A percentile compares a stretch with the other conserved stretches of the same genome.
Evolutionary conservation across 2,113 vertebrate genomes (phyloP).

Genomic region (Pygoscelis adeliae): DNA sequence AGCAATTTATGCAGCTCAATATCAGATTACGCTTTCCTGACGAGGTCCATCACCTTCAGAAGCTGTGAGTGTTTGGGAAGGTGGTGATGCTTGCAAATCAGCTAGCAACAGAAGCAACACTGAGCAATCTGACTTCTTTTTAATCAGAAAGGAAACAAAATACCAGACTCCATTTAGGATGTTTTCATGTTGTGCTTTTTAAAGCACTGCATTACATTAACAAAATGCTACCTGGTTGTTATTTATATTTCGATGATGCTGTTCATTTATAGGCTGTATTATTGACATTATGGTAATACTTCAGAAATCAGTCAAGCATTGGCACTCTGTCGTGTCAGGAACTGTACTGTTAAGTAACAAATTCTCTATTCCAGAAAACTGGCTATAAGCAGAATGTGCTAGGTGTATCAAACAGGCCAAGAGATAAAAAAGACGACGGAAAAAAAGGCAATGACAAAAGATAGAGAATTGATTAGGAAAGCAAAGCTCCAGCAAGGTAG

Average conservation of each 20-base stretch:
- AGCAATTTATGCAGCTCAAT: constrained; percentile 38
- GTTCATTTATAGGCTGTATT: background rate
- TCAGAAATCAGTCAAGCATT: background rate
- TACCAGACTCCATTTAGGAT: background rate
- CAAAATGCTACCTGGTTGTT: background rate
- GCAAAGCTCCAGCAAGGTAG: background rate
- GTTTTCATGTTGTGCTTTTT: background rate
- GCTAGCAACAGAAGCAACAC: background rate
- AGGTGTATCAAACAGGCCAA: background rate
- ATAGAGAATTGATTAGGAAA: background rate
- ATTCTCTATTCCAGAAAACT: background rate
- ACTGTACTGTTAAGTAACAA: background rate
- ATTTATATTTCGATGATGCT: background rate
- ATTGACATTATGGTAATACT: background rate
- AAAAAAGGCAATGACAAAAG: background rate
- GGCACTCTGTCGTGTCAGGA: background rate
- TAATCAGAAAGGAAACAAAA: constrained; percentile 5
- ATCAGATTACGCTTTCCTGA: constrained; percentile 30
- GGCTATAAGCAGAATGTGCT: background rate
- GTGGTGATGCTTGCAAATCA: constrained; percentile 61
- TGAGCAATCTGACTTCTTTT: background rate
- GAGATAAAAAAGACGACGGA: background rate
- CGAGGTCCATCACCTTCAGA: constrained; percentile 42
- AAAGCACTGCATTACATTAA: background rate
- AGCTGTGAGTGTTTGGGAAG: constrained; percentile 25